Conservation (phyloP, 2,797 vertebrate species). For the Aeoliscus strigatus region DNA sequence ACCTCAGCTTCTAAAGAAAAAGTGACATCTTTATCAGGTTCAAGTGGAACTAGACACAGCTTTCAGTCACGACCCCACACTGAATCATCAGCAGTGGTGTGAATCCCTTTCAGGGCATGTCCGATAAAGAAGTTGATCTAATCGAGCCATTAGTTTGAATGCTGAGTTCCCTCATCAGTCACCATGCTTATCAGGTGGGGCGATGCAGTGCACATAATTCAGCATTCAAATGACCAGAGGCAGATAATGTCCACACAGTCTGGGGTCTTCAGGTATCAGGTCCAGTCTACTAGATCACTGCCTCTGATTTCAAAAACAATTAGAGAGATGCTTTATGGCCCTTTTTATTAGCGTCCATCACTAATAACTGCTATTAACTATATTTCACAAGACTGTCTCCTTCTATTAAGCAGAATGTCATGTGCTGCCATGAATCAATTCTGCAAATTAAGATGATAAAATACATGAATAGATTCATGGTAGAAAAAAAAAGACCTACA, state of each 20-base stretch:
- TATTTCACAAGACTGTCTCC: slow-evolving; percentile 40
- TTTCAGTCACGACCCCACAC: slow-evolving; percentile 40
- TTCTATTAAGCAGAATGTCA: slow-evolving; percentile 52
- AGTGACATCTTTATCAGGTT: slow-evolving; percentile 42
- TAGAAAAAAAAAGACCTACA: slow-evolving; percentile 19
- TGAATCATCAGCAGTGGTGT: slow-evolving; percentile 57
- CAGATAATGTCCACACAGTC: neutral
- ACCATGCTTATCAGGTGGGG: slow-evolving; percentile 42
- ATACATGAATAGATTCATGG: slow-evolving; percentile 53
- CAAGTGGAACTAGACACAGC: slow-evolving; percentile 36
- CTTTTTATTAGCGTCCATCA: slow-evolving; percentile 28
- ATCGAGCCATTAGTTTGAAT: slow-evolving; percentile 42
- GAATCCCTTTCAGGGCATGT: slow-evolving; percentile 44
- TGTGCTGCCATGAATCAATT: slow-evolving; percentile 42
- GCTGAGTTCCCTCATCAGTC: slow-evolving; percentile 43
- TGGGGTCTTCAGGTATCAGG: slow-evolving; percentile 3
- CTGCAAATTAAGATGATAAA: slow-evolving; percentile 60
- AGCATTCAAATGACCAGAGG: slow-evolving; percentile 25
- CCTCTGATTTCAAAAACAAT: slow-evolving; percentile 17
- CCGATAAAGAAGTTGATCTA: slow-evolving; percentile 45
- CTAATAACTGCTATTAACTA: slow-evolving; percentile 29
- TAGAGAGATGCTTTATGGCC: slow-evolving; percentile 26
- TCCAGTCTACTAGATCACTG: slow-evolving; percentile 12
- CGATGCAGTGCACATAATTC: slow-evolving; percentile 24
- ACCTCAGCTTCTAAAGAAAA: slow-evolving; percentile 29